phyloP scores from a whole-genome alignment of 2,888 invertebrate genomes.

The Sarcophaga subvicina region DNA sequence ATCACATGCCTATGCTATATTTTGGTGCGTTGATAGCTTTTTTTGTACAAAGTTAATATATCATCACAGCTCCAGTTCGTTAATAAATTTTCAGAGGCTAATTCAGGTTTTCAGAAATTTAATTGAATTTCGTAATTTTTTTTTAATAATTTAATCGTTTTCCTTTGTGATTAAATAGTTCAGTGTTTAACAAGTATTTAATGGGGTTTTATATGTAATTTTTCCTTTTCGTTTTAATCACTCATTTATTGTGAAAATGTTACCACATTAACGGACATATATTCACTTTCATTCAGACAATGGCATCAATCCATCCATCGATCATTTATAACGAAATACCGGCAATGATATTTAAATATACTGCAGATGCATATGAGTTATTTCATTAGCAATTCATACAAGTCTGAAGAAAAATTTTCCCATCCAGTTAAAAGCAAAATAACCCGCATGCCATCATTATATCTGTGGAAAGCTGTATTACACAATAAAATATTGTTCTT shows the following conservation, averaged over 20 bases:
- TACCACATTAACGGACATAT: constrained; percentile 32
- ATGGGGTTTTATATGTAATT: neutral
- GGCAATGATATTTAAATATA: neutral
- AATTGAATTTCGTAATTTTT: too few species aligned
- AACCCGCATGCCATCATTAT: too few species aligned
- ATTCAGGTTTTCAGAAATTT: too few species aligned
- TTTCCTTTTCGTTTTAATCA: neutral
- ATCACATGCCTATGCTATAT: too few species aligned
- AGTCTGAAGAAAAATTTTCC: too few species aligned
- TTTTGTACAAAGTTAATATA: too few species aligned
- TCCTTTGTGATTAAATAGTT: neutral
- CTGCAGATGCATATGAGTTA: neutral
- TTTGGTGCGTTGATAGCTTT: too few species aligned
- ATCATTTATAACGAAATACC: neutral
- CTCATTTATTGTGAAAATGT: constrained; percentile 33
- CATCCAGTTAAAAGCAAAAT: too few species aligned
- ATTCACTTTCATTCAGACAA: neutral
- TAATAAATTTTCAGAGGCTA: too few species aligned
- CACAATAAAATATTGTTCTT: neutral
- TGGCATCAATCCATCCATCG: neutral
- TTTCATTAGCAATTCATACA: neutral
- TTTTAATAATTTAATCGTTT: neutral
- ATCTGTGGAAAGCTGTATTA: too few species aligned
- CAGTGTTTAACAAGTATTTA: neutral
- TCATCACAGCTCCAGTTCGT: too few species aligned